Base-by-base conservation (phyloP, 92 coral and sea anemone species). In the Ricordea florida region DNA sequence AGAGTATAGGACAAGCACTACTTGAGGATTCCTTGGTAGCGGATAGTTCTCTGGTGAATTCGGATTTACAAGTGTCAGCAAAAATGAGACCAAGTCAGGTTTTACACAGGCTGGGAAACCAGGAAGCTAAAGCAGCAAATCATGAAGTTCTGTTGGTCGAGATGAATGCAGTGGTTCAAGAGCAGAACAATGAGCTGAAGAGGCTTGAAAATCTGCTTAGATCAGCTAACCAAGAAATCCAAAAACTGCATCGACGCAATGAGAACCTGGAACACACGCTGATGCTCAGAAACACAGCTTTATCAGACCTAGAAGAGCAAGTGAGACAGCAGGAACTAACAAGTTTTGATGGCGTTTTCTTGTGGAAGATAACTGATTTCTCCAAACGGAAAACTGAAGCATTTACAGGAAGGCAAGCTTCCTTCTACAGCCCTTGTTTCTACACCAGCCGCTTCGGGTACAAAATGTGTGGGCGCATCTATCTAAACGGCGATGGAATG, bases 401-500 rank as follows among this genome's bases (percentile, higher is more conserved):
- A 0, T 18, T 66, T 17, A 29, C 65, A 13, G 88, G 88, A 2
- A 62, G 64, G 22, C 52, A 44, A 5, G 50, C 57, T 6, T 83
- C 88, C 21, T 44, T 67, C 48, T 83, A 83, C 61, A 74, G 83
- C 17, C 88, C 83, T 1, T 55, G 65, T 7, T 83, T 83, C 58
- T 83, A 83, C 36, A 74, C 68, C 37, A 83, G 76, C 34, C 82
- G 78, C 24, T 71, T 74, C 8, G 88, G 88, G 4, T 83, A 83
- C 57, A 65, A 76, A 48, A 74, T 74, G 83, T 58, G 83, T 67
- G 82, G 58, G 62, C 87, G 81, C 65, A 24, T 82, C 76, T 81
- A 81, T 43, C 42, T 82, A n/a, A 72, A 74, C 46, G 87, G 87
- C 4, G 87, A 82, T 30, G 87, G 87, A 16, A 65, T 57, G 15